Conservation (phyloP, 2,113 vertebrate genomes). For the Strigops habroptila region DNA sequence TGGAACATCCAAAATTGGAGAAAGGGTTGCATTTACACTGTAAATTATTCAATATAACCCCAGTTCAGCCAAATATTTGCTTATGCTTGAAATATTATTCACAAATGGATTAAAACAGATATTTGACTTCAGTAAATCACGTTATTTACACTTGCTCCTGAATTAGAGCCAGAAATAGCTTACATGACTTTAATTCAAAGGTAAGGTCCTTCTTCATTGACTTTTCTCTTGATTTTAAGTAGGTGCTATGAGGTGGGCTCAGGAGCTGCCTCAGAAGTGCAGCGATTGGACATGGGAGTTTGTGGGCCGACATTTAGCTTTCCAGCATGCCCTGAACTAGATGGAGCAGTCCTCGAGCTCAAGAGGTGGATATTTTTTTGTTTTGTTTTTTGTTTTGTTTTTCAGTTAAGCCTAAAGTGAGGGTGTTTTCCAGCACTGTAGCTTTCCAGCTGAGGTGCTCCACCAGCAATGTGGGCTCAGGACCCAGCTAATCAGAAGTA, state of each 20-base stretch:
- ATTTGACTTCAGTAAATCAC: not conserved
- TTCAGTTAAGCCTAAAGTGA: not conserved
- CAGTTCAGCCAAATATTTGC: slow-evolving; percentile 4
- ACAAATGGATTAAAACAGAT: not conserved
- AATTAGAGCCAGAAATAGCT: not conserved
- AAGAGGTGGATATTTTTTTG: too few species aligned
- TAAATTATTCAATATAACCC: not conserved
- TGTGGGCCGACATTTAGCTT: not conserved
- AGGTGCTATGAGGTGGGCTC: not conserved
- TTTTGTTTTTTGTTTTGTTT: too few species aligned
- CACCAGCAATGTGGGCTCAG: not conserved
- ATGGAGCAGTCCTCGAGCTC: not conserved
- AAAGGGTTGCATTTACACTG: not conserved
- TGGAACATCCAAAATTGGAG: not conserved
- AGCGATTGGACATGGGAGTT: fast-evolving
- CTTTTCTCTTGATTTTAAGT: too few species aligned
- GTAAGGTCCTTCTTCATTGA: not conserved
- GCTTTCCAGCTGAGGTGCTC: not conserved
- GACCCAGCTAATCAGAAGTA: not conserved
- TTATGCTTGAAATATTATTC: not conserved
- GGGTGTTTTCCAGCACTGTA: not conserved
- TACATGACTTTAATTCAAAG: not conserved
- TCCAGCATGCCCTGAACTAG: too few species aligned
- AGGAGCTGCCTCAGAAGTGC: not conserved
- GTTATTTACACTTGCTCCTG: not conserved